Percentiles rank a stretch among this genome's conserved stretches.
These are phyloP conservation scores for Saccopteryx leptura DNA, from an alignment of 2,113 vertebrate genomes.

Conservation along the genomic window DNA sequence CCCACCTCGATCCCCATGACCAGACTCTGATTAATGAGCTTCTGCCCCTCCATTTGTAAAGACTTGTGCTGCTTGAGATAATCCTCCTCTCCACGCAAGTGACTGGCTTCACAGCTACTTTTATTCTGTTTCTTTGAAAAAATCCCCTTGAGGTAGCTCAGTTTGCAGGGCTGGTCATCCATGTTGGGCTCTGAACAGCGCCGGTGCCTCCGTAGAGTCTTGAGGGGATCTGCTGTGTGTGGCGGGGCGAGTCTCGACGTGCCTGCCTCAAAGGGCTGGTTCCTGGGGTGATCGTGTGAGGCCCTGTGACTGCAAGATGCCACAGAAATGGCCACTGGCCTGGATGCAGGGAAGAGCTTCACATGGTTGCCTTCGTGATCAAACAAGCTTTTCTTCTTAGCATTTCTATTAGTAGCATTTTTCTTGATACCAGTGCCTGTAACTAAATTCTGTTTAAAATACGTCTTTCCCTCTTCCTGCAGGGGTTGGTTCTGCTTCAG, in stretches of 20 bases:
- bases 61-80: conserved; percentile 90
- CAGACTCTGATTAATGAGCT: conserved; percentile 87
- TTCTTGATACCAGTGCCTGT: conserved; percentile 84
- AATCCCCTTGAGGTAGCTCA: conserved; percentile 50
- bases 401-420: conserved; percentile 76
- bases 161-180: conserved; percentile 82
- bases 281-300: conserved; percentile 75
- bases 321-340: conserved; percentile 88
- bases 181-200: conserved; percentile 93
- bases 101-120: conserved; percentile 90
- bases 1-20: conserved; percentile 86
- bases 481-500: conserved; percentile 86
- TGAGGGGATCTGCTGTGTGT: conserved; percentile 74
- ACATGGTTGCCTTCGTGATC: conserved; percentile 85
- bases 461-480: conserved; percentile 87
- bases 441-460: conserved; percentile 82
- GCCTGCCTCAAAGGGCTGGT: conserved; percentile 67
- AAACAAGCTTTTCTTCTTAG: conserved; percentile 86
- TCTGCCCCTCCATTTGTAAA: conserved; percentile 91
- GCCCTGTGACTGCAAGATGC: conserved; percentile 74
- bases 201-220: conserved; percentile 87
- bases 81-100: conserved; percentile 88
- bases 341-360: conserved; percentile 86
- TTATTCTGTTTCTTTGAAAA: conserved; percentile 86
- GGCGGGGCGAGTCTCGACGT: conserved; percentile 78